Evolutionary conservation across 2,888 invertebrate species (phyloP).

Genomic region (Holacanthella duospinosa): DNA sequence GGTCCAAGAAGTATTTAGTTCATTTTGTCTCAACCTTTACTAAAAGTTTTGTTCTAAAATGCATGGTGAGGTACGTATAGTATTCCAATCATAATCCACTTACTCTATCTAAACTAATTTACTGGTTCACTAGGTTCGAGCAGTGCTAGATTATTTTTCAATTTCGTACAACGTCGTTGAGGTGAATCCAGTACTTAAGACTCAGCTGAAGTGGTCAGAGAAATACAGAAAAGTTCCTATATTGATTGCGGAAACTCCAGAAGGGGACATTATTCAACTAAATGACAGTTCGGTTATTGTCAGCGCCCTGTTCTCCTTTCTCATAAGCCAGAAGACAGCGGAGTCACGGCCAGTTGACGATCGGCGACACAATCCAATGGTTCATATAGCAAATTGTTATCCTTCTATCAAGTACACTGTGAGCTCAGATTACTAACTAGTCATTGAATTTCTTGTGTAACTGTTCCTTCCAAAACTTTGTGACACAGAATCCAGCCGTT

Average conservation of each 20-base stretch:
- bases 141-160: slow-evolving; percentile 82
- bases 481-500: too few relatives aligned
- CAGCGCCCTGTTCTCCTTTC: slow-evolving; percentile 69
- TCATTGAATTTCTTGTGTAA: not conserved
- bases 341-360: not conserved
- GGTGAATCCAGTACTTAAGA: slow-evolving; percentile 87
- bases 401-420: slow-evolving; percentile 55
- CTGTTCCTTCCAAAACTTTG: not conserved
- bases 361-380: slow-evolving; percentile 48
- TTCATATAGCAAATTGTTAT: slow-evolving; percentile 64
- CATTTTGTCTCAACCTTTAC: too few relatives aligned
- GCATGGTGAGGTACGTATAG: too few relatives aligned
- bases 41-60: too few relatives aligned
- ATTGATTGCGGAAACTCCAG: slow-evolving; percentile 56
- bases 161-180: slow-evolving; percentile 92
- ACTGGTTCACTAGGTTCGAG: slow-evolving; percentile 45
- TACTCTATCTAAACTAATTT: too few relatives aligned
- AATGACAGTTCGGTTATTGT: slow-evolving; percentile 91
- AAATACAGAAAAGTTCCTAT: slow-evolving; percentile 91
- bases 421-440: slow-evolving; percentile 2
- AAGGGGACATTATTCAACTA: slow-evolving; percentile 54
- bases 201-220: slow-evolving; percentile 79
- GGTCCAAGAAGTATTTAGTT: too few relatives aligned
- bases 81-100: not conserved
- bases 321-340: slow-evolving; percentile 40